Percentiles rank a stretch among this genome's conserved stretches.
Conservation (phyloP, 2,888 invertebrate genomes). For the Philonicus albiceps region DNA sequence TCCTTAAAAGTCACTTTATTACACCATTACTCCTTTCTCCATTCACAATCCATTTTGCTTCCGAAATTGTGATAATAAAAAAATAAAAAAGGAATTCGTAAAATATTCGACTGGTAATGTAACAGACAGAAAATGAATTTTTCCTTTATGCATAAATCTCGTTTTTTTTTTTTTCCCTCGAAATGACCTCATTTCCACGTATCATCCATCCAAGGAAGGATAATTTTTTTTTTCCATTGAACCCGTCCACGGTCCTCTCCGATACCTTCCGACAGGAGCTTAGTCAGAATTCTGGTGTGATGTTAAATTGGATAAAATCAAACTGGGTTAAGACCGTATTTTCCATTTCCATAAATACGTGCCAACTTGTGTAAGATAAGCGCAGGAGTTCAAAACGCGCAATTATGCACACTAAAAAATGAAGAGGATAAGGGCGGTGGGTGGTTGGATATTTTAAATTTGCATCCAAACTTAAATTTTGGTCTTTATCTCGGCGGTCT, state of each 20-base stretch:
- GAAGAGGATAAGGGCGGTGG: background rate
- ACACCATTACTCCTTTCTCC: background rate
- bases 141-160: background rate
- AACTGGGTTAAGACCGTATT: background rate
- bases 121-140: background rate
- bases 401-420: background rate
- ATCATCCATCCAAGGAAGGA: background rate
- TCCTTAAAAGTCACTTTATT: background rate
- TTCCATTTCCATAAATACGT: background rate
- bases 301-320: background rate
- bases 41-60: background rate
- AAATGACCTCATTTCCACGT: background rate
- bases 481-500: background rate
- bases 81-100: background rate
- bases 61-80: background rate
- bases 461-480: conserved; percentile 4
- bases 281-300: background rate
- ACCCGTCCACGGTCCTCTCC: background rate
- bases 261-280: background rate
- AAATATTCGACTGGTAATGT: background rate
- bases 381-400: background rate
- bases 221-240: background rate
- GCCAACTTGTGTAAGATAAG: background rate
- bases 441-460: background rate
- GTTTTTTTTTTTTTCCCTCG: background rate